Percentiles rank a stretch among this genome's conserved stretches.
These are phyloP conservation scores for Beris morrisii DNA, from an alignment of 2,888 invertebrate genomes.

Conservation along the genomic window DNA sequence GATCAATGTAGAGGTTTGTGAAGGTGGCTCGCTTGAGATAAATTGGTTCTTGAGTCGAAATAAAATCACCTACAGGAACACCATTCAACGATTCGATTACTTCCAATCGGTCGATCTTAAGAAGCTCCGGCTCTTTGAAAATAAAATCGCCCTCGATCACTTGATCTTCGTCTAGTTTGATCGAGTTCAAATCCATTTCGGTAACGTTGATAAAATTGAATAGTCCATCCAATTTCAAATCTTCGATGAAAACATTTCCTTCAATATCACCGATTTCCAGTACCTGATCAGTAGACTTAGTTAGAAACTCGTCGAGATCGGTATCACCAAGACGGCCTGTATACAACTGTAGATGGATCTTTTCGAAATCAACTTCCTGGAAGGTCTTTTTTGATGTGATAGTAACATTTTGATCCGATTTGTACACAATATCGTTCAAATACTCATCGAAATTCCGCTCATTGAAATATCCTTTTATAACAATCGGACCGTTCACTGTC, in stretches of 20 bases:
- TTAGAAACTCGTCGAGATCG: constrained; percentile 56
- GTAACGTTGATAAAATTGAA: constrained; percentile 56
- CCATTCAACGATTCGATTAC: constrained; percentile 53
- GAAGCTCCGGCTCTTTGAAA: constrained; percentile 46
- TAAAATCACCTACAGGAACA: constrained; percentile 45
- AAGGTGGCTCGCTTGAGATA: constrained; percentile 41
- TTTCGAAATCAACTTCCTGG: constrained; percentile 51
- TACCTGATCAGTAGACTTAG: constrained; percentile 57
- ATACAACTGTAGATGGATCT: constrained; percentile 50
- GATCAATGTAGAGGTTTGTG: constrained; percentile 45
- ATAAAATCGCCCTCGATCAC: constrained; percentile 51
- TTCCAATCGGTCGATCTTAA: constrained; percentile 50
- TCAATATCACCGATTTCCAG: constrained; percentile 53
- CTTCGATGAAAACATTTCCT: constrained; percentile 56
- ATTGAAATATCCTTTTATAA: constrained; percentile 56
- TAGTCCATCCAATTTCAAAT: constrained; percentile 54
- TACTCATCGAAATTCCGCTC: constrained; percentile 49
- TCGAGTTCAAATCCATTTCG: constrained; percentile 53
- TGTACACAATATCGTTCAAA: constrained; percentile 58
- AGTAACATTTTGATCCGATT: constrained; percentile 47
- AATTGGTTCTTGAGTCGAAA: constrained; percentile 45
- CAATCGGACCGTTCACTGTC: constrained; percentile 58
- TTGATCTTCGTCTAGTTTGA: constrained; percentile 55
- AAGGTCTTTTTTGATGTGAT: constrained; percentile 59
- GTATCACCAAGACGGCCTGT: constrained; percentile 56